Evolutionary conservation across 2,888 invertebrate species (phyloP).

Genomic region (Folsomia candida): DNA sequence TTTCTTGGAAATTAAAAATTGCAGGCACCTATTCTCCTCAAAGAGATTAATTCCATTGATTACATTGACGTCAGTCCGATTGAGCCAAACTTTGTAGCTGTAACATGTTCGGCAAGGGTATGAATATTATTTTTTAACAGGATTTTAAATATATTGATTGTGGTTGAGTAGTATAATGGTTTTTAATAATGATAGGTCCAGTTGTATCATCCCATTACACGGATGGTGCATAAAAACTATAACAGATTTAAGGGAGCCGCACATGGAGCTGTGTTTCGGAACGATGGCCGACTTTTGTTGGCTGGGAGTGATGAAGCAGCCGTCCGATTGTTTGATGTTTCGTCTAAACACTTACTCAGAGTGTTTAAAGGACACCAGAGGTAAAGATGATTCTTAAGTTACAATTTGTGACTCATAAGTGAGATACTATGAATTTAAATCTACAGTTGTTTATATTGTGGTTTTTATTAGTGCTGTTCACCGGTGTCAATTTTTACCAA

Average conservation of each 20-base stretch:
- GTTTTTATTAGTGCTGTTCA: conserved; percentile 63
- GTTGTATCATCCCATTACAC: conserved; percentile 82
- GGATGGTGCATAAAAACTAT: conserved; percentile 75
- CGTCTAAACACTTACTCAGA: conserved; percentile 75
- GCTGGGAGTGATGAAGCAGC: conserved; percentile 86
- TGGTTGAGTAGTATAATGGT: too few relatives aligned
- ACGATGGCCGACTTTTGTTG: conserved; percentile 77
- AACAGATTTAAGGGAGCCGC: conserved; percentile 79
- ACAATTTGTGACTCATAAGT: too few relatives aligned
- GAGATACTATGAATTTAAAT: neutral
- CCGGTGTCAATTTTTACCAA: conserved; percentile 75
- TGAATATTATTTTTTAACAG: conserved; percentile 35
- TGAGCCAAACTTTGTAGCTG: conserved; percentile 86
- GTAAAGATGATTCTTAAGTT: conserved; percentile 39
- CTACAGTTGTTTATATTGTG: neutral
- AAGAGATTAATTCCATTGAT: conserved; percentile 90
- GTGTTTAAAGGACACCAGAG: conserved; percentile 79
- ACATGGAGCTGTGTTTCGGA: conserved; percentile 78
- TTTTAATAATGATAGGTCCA: conserved; percentile 56
- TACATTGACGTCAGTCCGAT: conserved; percentile 85
- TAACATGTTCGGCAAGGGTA: conserved; percentile 86
- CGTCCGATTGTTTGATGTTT: conserved; percentile 84
- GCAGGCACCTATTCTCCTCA: conserved; percentile 79
- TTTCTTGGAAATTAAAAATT: too few relatives aligned
- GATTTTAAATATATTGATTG: neutral